Evolutionary conservation across 2,797 vertebrate genomes (phyloP), one percentile per base, ranked within the genome.

Genomic region (Galagoides demidoff): DNA sequence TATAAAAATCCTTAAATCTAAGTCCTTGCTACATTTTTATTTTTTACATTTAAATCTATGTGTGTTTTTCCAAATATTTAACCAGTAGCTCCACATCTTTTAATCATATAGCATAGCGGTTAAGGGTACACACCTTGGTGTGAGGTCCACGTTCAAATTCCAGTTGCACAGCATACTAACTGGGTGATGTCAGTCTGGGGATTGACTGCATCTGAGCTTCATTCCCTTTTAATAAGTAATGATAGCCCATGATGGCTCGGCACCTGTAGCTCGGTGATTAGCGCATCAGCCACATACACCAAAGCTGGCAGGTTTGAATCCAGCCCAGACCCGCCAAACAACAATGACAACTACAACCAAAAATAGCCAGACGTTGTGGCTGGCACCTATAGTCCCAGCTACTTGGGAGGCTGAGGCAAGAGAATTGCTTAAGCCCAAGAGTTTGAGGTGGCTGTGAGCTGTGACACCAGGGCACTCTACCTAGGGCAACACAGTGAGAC

Each of bases 21-120:
- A 84, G 27, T 31, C 13, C 81, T 88, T 64, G 70, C 29, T 85
- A 70, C 16, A 55, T 71, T 74, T 95, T 86, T 39, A 55, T 71
- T 77, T 89, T 89, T 85, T n/a, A 85, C 19, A 82, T 37, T 94
- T 68, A 95, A 85, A 78, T 83, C 39, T 39, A 0, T 29, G 2
- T 45, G 25, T 66, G 64, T 76, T 83, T 92, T 85, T 64, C 31
- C 52, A 90, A 83, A 71, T 61, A 89, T 81, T 91, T 74, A 83
- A 37, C 59, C n/a, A 27, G 19, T 52, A 34, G 27, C 61, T 88
- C 23, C 39, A 25, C 4, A 29, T 59, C 68, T 88, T 77, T 87
- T 71, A 37, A 43, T 93, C 83, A 61, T 3, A 23, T 59, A 16
- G 59, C 61, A 31, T 63, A 82, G 29, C 76, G 25, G 25, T 14